Conservation (phyloP, 1,140 invertebrate genomes). For the Drosophila pruinosa region DNA sequence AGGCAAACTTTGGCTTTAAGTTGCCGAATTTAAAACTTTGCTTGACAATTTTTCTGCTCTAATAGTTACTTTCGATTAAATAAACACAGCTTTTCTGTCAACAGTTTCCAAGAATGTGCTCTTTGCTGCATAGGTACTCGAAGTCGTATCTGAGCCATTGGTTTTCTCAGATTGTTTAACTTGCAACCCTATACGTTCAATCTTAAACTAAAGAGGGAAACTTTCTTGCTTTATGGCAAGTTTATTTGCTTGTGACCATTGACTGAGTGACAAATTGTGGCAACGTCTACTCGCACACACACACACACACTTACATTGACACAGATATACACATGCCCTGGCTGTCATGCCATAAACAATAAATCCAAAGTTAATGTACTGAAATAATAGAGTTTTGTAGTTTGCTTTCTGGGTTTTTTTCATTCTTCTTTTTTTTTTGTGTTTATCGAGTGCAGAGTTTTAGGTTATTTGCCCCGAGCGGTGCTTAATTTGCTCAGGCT, state of each 20-base stretch:
- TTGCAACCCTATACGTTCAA: slow-evolving; percentile 7
- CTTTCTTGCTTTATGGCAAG: slow-evolving; percentile 17
- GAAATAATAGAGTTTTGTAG: slow-evolving; percentile 76
- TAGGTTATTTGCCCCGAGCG: slow-evolving; percentile 5
- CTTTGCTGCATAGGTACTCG: background rate
- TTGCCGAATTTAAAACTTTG: background rate
- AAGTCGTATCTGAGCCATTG: background rate
- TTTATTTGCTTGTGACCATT: slow-evolving; percentile 35
- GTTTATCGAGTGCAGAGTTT: slow-evolving; percentile 39
- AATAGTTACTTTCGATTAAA: background rate
- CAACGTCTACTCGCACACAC: background rate
- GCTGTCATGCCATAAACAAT: slow-evolving; percentile 61
- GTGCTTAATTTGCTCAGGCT: slow-evolving; percentile 28
- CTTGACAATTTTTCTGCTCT: slow-evolving; percentile 8
- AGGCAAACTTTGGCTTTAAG: slow-evolving; percentile 14
- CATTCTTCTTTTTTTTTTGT: background rate
- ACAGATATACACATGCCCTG: background rate
- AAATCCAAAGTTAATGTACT: slow-evolving; percentile 76
- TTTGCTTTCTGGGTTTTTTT: slow-evolving; percentile 11
- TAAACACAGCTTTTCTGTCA: slow-evolving; percentile 8
- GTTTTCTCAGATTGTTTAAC: slow-evolving; percentile 4
- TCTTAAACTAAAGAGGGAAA: slow-evolving; percentile 9
- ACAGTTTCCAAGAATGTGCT: background rate
- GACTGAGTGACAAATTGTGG: slow-evolving; percentile 37
- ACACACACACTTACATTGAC: background rate